phyloP scores from a whole-genome alignment of 1,140 invertebrate species.

The Tyrophagus putrescentiae region DNA sequence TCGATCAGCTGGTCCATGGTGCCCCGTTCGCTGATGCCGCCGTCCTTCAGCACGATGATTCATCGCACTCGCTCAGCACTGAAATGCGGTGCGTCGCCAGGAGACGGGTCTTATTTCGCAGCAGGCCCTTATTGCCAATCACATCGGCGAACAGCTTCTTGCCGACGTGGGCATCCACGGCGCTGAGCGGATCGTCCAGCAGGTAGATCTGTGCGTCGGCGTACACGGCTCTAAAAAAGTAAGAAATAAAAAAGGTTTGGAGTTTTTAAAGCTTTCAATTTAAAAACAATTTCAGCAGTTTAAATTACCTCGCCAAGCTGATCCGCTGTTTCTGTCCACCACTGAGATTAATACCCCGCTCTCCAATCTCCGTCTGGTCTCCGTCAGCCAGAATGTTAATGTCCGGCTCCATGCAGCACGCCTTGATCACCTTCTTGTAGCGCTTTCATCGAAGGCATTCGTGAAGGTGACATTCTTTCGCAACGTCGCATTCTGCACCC shows the following conservation, averaged over 20 bases:
- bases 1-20: constrained; percentile 34
- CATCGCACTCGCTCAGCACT: constrained; percentile 68
- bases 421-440: constrained; percentile 39
- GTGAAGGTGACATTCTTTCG: constrained; percentile 48
- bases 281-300: too few relatives aligned
- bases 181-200: constrained; percentile 41
- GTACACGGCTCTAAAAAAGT: constrained; percentile 31
- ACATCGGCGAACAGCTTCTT: constrained; percentile 89
- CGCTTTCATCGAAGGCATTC: constrained; percentile 29
- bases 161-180: constrained; percentile 84
- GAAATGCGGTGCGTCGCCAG: constrained; percentile 29
- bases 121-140: constrained; percentile 57
- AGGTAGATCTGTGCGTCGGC: constrained; percentile 34
- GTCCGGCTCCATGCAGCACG: constrained; percentile 42
- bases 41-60: constrained; percentile 72
- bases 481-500: constrained; percentile 48
- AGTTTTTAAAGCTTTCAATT: too few relatives aligned
- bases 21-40: constrained; percentile 36
- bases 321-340: constrained; percentile 32
- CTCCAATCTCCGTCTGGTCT: constrained; percentile 35
- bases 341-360: constrained; percentile 39
- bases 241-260: too few relatives aligned
- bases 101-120: constrained; percentile 47
- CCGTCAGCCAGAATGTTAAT: constrained; percentile 34
- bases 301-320: constrained; percentile 29